Conservation (phyloP, 1,140 invertebrate genomes). For the Formica exsecta region DNA sequence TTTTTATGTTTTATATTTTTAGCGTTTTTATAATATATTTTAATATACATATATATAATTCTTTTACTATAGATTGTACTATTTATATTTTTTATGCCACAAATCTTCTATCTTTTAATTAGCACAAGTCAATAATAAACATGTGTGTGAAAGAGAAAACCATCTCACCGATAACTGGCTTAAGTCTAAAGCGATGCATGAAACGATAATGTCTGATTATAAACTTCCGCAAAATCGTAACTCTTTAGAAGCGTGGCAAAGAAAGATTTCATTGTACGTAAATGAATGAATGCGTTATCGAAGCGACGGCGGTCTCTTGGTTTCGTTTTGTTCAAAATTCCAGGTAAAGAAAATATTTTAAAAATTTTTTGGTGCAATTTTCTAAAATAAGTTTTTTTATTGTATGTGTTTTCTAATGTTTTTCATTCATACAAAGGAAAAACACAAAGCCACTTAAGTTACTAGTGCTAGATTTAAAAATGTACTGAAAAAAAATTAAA, state of each 20-base stretch:
- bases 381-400: too few species aligned
- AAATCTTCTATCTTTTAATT: not conserved
- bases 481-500: too few species aligned
- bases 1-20: not conserved
- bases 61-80: not conserved
- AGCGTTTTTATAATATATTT: not conserved
- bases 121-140: not conserved
- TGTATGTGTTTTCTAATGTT: too few species aligned
- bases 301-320: not conserved
- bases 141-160: not conserved
- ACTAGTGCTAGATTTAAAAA: too few species aligned
- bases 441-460: too few species aligned
- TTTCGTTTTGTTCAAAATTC: constrained; percentile 2
- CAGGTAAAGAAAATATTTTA: too few species aligned
- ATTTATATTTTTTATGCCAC: not conserved
- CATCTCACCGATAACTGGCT: not conserved
- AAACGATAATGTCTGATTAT: constrained; percentile 1
- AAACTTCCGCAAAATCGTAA: constrained; percentile 26
- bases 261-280: constrained; percentile 21
- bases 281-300: constrained; percentile 10
- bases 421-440: too few species aligned
- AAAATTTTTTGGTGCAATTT: too few species aligned
- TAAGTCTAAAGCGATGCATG: not conserved
- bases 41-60: not conserved
- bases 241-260: constrained; percentile 9